These are phyloP conservation scores for Rutilus rutilus DNA, from an alignment of 2,113 vertebrate genomes.

Conservation along the genomic window DNA sequence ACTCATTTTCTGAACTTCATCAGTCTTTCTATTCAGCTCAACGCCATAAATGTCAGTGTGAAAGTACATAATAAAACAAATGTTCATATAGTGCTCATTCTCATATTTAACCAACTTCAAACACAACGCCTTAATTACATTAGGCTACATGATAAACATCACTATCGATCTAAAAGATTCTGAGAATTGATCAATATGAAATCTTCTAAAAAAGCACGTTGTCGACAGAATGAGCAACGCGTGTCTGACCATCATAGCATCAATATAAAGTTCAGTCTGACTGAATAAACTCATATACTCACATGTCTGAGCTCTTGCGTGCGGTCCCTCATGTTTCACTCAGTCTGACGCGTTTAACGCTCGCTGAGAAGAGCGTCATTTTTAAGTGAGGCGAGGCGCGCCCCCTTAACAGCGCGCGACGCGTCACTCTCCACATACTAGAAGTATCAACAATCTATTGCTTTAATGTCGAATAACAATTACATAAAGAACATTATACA, in stretches of 20 bases:
- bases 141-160: neutral
- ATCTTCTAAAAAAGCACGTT: neutral
- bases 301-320: slow-evolving; percentile 54
- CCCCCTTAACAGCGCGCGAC: neutral
- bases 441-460: too few relatives aligned
- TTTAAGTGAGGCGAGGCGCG: neutral
- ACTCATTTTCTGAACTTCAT: neutral
- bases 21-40: neutral
- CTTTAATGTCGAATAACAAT: too few relatives aligned
- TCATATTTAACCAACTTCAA: neutral
- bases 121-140: neutral
- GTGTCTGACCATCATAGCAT: neutral
- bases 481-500: too few relatives aligned
- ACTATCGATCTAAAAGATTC: neutral
- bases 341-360: neutral
- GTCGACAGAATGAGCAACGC: neutral
- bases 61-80: neutral
- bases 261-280: neutral
- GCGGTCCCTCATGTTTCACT: slow-evolving; percentile 55
- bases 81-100: neutral
- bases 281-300: slow-evolving; percentile 27
- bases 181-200: neutral
- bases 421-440: neutral
- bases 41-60: neutral
- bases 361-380: neutral